phyloP scores from a whole-genome alignment of 2,888 invertebrate genomes.

The Ichneumon xanthorius region DNA sequence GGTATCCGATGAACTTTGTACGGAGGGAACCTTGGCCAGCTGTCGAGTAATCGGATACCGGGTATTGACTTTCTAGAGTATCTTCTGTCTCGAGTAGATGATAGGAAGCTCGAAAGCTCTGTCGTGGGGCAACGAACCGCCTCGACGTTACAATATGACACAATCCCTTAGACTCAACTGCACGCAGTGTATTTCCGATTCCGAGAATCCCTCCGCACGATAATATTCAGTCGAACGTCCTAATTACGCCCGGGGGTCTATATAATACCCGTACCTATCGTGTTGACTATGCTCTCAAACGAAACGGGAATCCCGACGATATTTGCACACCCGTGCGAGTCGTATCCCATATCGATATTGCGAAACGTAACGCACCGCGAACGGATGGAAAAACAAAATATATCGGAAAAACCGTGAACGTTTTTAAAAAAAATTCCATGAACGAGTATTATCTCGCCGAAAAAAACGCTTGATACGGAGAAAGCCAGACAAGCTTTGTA shows the following conservation, averaged over 20 bases:
- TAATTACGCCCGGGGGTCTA: not conserved
- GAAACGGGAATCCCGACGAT: not conserved
- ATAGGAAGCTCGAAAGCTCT: constrained; percentile 22
- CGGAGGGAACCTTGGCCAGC: constrained; percentile 75
- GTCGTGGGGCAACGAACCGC: not conserved
- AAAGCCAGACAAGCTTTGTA: not conserved
- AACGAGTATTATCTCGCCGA: constrained; percentile 3
- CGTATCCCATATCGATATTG: constrained; percentile 38
- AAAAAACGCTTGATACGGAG: not conserved
- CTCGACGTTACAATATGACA: not conserved
- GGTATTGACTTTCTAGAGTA: constrained; percentile 81
- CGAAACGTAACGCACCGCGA: constrained; percentile 23
- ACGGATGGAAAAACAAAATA: constrained; percentile 5
- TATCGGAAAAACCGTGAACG: not conserved
- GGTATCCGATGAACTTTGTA: constrained; percentile 76
- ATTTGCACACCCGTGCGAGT: not conserved
- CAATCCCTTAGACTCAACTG: not conserved
- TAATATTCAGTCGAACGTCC: not conserved
- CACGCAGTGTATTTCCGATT: not conserved
- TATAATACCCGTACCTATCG: constrained; percentile 9
- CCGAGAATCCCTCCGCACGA: not conserved
- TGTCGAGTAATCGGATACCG: constrained; percentile 77
- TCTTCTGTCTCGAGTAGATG: constrained; percentile 70
- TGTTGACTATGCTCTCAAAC: constrained; percentile 3
- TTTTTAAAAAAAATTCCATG: not conserved